These are phyloP conservation scores for Catalaphyllia jardinei DNA, from an alignment of 64 coral and sea anemone species.

Conservation along the genomic window DNA sequence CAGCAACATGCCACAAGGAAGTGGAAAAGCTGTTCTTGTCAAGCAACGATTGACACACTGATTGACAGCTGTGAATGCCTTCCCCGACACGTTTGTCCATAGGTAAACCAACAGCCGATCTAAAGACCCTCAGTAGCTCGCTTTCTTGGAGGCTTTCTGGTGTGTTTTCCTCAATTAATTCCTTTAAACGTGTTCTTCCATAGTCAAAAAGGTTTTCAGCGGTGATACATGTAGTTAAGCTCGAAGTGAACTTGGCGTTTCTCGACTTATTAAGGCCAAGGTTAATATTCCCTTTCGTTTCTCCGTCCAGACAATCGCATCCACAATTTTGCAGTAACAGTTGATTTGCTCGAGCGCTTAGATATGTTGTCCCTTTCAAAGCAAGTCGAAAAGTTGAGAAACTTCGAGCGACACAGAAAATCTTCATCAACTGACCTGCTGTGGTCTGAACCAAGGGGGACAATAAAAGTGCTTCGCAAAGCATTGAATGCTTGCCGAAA, in stretches of 20 bases:
- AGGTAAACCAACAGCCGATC: background rate
- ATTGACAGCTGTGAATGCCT: background rate
- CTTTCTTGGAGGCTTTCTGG: constrained; percentile 11
- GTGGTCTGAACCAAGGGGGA: background rate
- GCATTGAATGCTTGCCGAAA: background rate
- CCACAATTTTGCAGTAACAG: background rate
- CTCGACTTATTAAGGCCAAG: background rate
- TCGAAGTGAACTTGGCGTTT: background rate
- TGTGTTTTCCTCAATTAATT: constrained; percentile 13
- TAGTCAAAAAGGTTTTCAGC: background rate
- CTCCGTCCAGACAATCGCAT: background rate
- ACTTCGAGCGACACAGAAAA: constrained; percentile 9
- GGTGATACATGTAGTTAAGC: background rate
- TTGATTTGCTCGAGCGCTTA: background rate
- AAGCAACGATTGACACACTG: no score
- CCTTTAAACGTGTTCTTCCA: background rate
- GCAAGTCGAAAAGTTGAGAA: background rate
- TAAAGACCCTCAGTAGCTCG: background rate
- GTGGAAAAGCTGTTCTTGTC: background rate
- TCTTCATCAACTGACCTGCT: constrained; percentile 5
- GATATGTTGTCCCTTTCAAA: background rate
- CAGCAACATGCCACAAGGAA: constrained; percentile 15
- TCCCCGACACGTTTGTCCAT: background rate
- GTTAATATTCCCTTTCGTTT: background rate
- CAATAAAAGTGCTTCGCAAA: background rate